Evolutionary conservation across 2,888 invertebrate species (phyloP).

Genomic region (Athalia cordata): DNA sequence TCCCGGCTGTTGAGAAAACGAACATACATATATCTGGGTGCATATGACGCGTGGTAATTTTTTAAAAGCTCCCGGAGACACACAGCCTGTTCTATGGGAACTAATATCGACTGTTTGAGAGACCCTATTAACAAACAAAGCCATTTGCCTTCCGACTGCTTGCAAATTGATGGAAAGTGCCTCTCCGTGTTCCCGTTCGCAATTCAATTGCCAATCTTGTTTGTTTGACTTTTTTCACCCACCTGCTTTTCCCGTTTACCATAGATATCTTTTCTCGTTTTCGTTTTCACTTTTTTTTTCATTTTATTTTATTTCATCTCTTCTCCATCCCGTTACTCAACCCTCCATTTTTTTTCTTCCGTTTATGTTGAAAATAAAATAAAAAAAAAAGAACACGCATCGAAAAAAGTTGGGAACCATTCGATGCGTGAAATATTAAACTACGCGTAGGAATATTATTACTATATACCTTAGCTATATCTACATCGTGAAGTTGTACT

Average conservation of each 20-base stretch:
- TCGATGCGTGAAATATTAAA: neutral
- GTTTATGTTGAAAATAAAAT: neutral
- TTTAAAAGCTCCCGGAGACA: neutral
- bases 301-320: neutral
- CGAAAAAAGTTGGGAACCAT: neutral
- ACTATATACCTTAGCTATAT: neutral
- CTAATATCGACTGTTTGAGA: slow-evolving; percentile 33
- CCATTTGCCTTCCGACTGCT: slow-evolving; percentile 38
- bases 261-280: neutral
- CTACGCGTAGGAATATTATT: neutral
- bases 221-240: slow-evolving; percentile 35
- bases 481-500: neutral
- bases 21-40: too few species aligned
- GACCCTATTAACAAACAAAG: slow-evolving; percentile 40
- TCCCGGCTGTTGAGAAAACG: too few species aligned
- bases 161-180: slow-evolving; percentile 43
- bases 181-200: slow-evolving; percentile 34
- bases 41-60: neutral
- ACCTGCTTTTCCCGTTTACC: slow-evolving; percentile 21
- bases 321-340: neutral
- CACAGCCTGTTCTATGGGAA: slow-evolving; percentile 12
- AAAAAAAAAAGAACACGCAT: neutral
- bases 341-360: neutral
- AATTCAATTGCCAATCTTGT: slow-evolving; percentile 43
- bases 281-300: neutral